Conservation (phyloP, 1,140 invertebrate genomes). For the Coboldia fuscipes region DNA sequence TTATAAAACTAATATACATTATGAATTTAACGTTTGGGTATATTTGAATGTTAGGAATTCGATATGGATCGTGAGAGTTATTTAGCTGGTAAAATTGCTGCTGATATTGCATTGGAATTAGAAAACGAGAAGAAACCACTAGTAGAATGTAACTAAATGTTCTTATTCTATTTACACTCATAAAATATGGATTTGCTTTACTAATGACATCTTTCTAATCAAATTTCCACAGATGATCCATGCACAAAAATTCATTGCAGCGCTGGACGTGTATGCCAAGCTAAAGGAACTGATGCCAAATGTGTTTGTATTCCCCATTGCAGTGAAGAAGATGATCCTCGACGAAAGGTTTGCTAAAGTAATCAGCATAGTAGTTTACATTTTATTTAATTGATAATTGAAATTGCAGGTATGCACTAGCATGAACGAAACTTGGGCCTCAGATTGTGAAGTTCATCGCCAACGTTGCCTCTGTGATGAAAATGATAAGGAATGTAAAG, state of each 20-base stretch:
- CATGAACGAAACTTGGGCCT: slow-evolving; percentile 80
- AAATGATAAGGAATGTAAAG: slow-evolving; percentile 44
- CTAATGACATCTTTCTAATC: neutral
- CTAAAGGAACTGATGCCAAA: slow-evolving; percentile 44
- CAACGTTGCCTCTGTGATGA: slow-evolving; percentile 74
- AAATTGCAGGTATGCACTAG: slow-evolving; percentile 62
- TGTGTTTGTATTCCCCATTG: slow-evolving; percentile 75
- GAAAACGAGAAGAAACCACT: neutral
- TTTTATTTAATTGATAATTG: neutral
- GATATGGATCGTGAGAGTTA: slow-evolving; percentile 19
- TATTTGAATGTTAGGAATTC: too few species aligned
- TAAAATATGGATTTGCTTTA: neutral
- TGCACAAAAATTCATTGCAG: slow-evolving; percentile 73
- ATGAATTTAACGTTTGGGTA: too few species aligned
- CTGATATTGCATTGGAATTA: slow-evolving; percentile 3
- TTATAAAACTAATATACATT: too few species aligned
- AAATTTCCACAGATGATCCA: slow-evolving; percentile 31
- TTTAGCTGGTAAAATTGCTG: slow-evolving; percentile 11
- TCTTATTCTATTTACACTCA: neutral
- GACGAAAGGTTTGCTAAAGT: slow-evolving; percentile 33
- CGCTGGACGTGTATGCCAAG: slow-evolving; percentile 67
- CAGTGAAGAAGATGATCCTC: slow-evolving; percentile 50
- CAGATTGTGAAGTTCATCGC: slow-evolving; percentile 80
- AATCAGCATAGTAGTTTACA: neutral
- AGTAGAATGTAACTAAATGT: neutral